Evolutionary conservation across 2,797 vertebrate species (phyloP), one percentile per base, ranked within the genome.

Genomic region (Cirrhinus mrigala): DNA sequence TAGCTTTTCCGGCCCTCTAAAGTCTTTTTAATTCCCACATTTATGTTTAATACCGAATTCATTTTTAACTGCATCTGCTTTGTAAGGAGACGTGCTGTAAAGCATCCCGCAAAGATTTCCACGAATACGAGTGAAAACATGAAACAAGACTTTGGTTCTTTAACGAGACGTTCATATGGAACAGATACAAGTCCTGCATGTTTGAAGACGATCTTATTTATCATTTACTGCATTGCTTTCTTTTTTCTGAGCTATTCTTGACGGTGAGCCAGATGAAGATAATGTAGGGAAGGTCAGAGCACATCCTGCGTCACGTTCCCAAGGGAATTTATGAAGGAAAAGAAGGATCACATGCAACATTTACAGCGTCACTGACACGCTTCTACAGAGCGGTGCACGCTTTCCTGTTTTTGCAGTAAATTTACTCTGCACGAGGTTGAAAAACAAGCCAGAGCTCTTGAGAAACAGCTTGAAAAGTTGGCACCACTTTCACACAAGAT

Each of bases 271-370:
- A 54, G 62, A 46, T 56, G 44, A 62, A 73, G 71, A 62, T 58
- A 46, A 40, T 40, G 9, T n/a, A 4, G 56, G 33, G 60, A 69
- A 80, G 77, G 82, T 77, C 16, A 29, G 64, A 22, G 6, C 58
- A 20, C 27, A 20, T 44, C 44, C 37, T 48, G 64, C 33, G 3
- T 44, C 44, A 56, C 48, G 24, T 80, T 81, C 74, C 40, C 24
- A 40, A 82, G 50, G 74, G 79, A 79, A 50, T 66, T 69, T 1
- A 29, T 54, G 54, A 70, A 40, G 37, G 66, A n/a, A 60, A 56
- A 84, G 56, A 86, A 82, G 87, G 82, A 79, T 88, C 82, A 60
- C 79, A 74, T 82, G 29, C 15, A 78, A 54, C 69, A 54, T 71
- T 71, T 33, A 70, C 46, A 58, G 69, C 74, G 22, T 33, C 52